Evolutionary conservation across 2,113 vertebrate genomes (phyloP).

Genomic region (Vulpes vulpes): DNA sequence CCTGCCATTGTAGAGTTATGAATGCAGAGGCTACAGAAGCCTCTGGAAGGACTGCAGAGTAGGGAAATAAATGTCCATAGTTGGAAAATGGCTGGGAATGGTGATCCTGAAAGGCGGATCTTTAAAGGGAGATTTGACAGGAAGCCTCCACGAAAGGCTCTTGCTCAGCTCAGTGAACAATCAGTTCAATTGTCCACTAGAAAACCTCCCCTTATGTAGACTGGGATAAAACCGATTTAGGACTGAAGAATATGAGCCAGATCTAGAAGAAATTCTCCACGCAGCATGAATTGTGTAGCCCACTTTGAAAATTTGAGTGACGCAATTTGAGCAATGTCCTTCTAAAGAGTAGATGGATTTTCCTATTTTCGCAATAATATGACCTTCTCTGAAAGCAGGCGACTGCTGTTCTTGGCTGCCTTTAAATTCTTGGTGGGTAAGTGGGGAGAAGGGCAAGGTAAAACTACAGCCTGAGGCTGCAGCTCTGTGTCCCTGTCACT

Average conservation of each 20-base stretch:
- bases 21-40: neutral
- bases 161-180: neutral
- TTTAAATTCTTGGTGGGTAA: constrained; percentile 39
- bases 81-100: neutral
- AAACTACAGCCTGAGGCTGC: neutral
- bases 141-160: neutral
- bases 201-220: constrained; percentile 34
- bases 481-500: neutral
- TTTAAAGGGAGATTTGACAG: neutral
- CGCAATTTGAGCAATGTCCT: neutral
- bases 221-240: neutral
- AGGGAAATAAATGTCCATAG: neutral
- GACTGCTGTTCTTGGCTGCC: constrained; percentile 7
- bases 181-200: neutral
- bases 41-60: neutral
- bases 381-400: constrained; percentile 20
- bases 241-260: constrained; percentile 10
- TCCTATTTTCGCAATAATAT: neutral
- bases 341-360: constrained; percentile 50
- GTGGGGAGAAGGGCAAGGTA: neutral
- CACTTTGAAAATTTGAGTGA: constrained; percentile 59
- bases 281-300: constrained; percentile 29
- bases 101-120: neutral
- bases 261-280: constrained; percentile 52
- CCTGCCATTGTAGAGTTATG: neutral